phyloP scores from a whole-genome alignment of 2,797 vertebrate species.

The Neostethus bicornis region DNA sequence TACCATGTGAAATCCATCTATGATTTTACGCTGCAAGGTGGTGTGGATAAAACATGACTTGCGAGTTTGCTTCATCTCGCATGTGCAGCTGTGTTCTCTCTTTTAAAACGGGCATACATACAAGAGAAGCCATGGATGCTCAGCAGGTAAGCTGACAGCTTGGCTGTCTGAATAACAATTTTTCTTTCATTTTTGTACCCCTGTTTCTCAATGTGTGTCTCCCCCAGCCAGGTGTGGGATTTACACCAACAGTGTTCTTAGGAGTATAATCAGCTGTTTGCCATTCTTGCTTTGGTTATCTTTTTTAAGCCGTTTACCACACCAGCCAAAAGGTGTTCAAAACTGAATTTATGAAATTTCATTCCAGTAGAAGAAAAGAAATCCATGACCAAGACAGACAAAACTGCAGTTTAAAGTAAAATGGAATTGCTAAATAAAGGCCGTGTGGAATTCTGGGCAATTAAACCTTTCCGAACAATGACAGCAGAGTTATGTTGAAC shows the following conservation, averaged over 20 bases:
- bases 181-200: conserved; percentile 22
- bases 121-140: conserved; percentile 26
- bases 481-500: no score
- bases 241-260: conserved; percentile 9
- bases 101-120: conserved; percentile 24
- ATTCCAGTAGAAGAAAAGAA: no score
- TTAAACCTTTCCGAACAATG: no score
- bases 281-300: conserved; percentile 49
- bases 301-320: conserved; percentile 55
- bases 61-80: conserved; percentile 39
- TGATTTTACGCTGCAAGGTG: conserved; percentile 45
- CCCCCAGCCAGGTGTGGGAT: conserved; percentile 44
- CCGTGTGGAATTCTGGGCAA: no score
- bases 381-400: no score
- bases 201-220: conserved; percentile 11
- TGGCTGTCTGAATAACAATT: conserved; percentile 59
- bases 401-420: no score
- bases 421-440: no score
- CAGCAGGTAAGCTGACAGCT: conserved; percentile 61
- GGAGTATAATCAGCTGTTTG: conserved; percentile 52
- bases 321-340: conserved; percentile 8
- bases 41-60: conserved; percentile 39
- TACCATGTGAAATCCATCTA: conserved; percentile 47
- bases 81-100: conserved; percentile 46
- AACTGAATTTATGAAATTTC: conserved; percentile 19